Conservation (phyloP, 2,113 vertebrate genomes). For the Dinomys branickii region DNA sequence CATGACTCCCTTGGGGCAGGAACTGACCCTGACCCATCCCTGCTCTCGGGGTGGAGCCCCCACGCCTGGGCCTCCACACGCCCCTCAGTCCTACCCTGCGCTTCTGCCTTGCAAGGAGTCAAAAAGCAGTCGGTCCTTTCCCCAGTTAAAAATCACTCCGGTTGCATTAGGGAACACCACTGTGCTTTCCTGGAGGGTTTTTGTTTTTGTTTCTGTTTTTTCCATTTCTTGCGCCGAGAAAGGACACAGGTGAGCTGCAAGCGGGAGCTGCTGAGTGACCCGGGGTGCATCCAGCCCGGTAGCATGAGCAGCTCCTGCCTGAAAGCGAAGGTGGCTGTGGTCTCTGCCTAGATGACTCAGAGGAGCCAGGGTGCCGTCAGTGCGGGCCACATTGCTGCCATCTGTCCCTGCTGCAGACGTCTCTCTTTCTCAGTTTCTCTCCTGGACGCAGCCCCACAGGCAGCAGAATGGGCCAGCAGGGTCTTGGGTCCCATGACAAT, state of each 20-base stretch:
- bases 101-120: neutral
- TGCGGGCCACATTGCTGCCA: rapidly evolving
- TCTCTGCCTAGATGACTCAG: neutral
- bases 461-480: too few species aligned
- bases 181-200: neutral
- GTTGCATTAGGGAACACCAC: neutral
- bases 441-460: neutral
- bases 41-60: neutral
- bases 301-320: neutral
- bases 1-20: rapidly evolving
- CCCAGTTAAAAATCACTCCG: neutral
- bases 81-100: neutral
- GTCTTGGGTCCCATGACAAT: rapidly evolving
- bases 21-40: neutral
- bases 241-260: neutral
- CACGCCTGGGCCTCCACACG: rapidly evolving
- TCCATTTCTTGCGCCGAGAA: neutral
- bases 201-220: rapidly evolving
- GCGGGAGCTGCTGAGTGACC: neutral
- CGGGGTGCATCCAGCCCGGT: too few species aligned
- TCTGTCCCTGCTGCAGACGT: rapidly evolving
- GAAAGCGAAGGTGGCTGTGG: too few species aligned
- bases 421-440: rapidly evolving
- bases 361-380: neutral
- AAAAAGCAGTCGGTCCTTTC: neutral